These are phyloP conservation scores for Mizuhopecten yessoensis DNA, from an alignment of 1,140 invertebrate species.

Conservation along the genomic window DNA sequence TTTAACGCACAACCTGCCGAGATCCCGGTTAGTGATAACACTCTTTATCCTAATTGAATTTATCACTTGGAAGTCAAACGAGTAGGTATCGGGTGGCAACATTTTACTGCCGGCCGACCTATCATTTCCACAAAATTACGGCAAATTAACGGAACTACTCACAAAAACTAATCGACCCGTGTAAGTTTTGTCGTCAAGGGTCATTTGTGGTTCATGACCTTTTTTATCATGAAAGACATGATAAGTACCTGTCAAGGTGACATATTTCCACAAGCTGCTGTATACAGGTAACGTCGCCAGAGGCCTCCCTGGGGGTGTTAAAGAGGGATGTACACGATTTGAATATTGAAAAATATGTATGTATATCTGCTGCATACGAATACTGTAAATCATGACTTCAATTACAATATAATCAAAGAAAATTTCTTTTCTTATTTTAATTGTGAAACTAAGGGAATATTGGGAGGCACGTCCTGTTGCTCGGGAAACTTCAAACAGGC, in stretches of 20 bases:
- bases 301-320: neutral
- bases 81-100: constrained; percentile 13
- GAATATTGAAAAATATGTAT: too few relatives aligned
- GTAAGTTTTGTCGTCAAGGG: neutral
- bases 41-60: constrained; percentile 21
- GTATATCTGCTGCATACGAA: too few relatives aligned
- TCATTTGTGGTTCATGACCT: neutral
- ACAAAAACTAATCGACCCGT: neutral
- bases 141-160: neutral
- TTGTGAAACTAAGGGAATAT: too few relatives aligned
- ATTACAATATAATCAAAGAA: too few relatives aligned
- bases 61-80: constrained; percentile 33
- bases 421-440: too few relatives aligned
- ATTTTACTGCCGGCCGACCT: neutral
- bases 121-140: constrained; percentile 38
- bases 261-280: constrained; percentile 3
- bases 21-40: neutral
- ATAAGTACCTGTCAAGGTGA: constrained; percentile 4
- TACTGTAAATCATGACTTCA: too few relatives aligned
- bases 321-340: neutral
- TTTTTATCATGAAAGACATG: neutral
- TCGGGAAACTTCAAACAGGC: neutral
- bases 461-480: neutral
- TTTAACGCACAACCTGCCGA: neutral
- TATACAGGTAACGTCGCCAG: neutral